Evolutionary conservation across 2,888 invertebrate genomes (phyloP).

Genomic region (Stramonita haemastoma): DNA sequence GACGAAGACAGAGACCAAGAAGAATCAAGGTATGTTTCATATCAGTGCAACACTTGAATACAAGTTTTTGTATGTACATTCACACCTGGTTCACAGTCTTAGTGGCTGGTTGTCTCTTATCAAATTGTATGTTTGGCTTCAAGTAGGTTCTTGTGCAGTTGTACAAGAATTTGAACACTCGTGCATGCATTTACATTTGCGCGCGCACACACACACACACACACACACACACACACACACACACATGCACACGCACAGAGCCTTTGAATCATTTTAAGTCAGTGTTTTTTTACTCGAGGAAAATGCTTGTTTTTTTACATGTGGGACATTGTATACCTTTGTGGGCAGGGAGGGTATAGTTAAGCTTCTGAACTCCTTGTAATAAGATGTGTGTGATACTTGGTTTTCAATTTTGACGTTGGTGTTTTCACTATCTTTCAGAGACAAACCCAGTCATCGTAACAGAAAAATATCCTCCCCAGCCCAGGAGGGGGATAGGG

Average conservation of each 20-base stretch:
- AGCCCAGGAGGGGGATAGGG: conserved; percentile 43
- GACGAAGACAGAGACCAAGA: conserved; percentile 66
- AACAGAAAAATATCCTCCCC: conserved; percentile 35
- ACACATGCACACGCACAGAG: background rate
- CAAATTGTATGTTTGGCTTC: too few species aligned
- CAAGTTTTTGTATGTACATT: too few species aligned
- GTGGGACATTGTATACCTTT: background rate
- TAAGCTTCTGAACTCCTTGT: background rate
- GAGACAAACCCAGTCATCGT: conserved; percentile 27
- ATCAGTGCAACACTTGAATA: too few species aligned
- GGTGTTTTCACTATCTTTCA: background rate
- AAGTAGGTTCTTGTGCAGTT: too few species aligned
- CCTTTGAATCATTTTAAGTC: background rate
- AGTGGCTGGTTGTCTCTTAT: too few species aligned
- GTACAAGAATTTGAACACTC: too few species aligned
- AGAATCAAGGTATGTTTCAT: conserved; percentile 23
- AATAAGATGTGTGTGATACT: background rate
- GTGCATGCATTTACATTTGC: too few species aligned
- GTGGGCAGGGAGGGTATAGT: background rate
- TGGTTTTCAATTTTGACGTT: background rate
- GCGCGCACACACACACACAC: background rate
- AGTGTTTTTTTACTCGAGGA: background rate
- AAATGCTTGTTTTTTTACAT: background rate
- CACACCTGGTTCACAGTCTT: too few species aligned
- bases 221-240: background rate